phyloP scores from a whole-genome alignment of 53 echinoderm and acorn worm genomes.

The Antedon mediterranea region DNA sequence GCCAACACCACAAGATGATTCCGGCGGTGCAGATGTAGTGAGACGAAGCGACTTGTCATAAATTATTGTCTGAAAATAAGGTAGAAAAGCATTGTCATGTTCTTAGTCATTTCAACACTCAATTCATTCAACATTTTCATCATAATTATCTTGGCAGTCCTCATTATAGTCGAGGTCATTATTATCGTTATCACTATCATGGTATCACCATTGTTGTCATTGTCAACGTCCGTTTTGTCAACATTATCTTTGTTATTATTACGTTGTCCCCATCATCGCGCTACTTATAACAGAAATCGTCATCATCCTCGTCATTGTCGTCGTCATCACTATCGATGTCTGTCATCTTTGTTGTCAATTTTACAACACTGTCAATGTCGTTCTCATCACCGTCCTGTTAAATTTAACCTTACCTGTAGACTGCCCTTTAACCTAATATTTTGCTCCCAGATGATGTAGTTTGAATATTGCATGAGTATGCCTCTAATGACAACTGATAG shows the following conservation, averaged over 20 bases:
- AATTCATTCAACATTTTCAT: too few species aligned
- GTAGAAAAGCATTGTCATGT: too few species aligned
- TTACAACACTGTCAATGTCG: too few species aligned
- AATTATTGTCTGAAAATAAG: conserved; percentile 12
- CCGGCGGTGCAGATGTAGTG: conserved; percentile 40
- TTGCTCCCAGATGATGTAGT: neutral
- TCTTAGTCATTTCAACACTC: too few species aligned
- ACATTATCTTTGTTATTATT: too few species aligned
- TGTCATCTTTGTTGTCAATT: too few species aligned
- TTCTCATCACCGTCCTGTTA: too few species aligned
- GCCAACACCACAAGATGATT: conserved; percentile 36
- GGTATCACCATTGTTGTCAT: too few species aligned
- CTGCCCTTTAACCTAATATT: neutral
- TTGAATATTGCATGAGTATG: neutral
- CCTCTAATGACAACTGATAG: neutral
- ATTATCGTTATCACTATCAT: neutral
- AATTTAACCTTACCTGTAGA: neutral
- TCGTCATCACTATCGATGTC: neutral
- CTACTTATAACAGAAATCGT: neutral
- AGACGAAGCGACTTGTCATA: conserved; percentile 52
- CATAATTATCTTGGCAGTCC: too few species aligned
- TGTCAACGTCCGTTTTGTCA: too few species aligned
- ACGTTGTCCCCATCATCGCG: neutral
- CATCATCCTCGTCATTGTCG: neutral
- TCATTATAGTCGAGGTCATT: too few species aligned